Evolutionary conservation across 2,888 invertebrate genomes (phyloP).

Genomic region (Ophonus ardosiacus): DNA sequence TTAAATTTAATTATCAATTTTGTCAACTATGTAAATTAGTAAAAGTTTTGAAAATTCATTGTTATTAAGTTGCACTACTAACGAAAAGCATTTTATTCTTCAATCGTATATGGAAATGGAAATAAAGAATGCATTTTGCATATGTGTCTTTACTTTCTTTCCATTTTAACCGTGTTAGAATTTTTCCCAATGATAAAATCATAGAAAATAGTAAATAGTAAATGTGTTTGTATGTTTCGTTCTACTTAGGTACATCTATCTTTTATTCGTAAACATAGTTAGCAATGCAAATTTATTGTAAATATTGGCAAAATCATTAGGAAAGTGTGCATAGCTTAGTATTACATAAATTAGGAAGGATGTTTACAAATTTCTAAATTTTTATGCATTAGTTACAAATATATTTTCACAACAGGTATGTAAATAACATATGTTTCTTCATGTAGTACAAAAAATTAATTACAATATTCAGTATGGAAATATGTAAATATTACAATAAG

Average conservation of each 20-base stretch:
- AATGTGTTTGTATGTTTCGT: neutral
- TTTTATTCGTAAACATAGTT: neutral
- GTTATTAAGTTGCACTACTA: too few relatives aligned
- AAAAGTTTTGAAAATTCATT: too few relatives aligned
- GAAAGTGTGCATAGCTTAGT: neutral
- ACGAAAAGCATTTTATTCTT: too few relatives aligned
- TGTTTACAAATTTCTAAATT: constrained; percentile 25
- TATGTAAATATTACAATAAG: neutral
- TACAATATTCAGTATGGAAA: neutral
- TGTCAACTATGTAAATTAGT: too few relatives aligned
- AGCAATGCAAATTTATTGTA: neutral
- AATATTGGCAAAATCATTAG: neutral
- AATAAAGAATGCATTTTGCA: neutral
- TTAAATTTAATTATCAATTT: too few relatives aligned
- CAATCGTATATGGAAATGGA: too few relatives aligned
- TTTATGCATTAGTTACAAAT: neutral
- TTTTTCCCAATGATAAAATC: neutral
- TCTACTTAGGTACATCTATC: neutral
- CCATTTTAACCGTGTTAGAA: neutral
- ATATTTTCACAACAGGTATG: constrained; percentile 10
- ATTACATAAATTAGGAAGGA: constrained; percentile 23
- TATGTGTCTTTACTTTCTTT: neutral
- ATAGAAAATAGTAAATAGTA: neutral
- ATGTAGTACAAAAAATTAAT: neutral
- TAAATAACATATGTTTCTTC: neutral